These are phyloP conservation scores for Polydrusus pterygomalis DNA, from an alignment of 2,888 invertebrate genomes.

Conservation along the genomic window DNA sequence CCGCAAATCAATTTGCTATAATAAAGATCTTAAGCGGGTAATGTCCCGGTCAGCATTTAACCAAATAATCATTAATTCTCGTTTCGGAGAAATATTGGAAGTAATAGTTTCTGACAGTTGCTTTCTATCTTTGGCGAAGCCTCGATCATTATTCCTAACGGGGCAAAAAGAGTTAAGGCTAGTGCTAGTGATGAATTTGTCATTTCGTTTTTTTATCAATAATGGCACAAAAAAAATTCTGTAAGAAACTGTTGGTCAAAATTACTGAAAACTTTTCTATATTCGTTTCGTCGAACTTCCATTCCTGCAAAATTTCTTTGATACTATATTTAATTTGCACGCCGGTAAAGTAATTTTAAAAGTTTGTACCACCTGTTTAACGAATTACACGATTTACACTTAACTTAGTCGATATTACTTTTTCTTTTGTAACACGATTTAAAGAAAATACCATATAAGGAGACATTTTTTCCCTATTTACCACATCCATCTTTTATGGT, in stretches of 20 bases:
- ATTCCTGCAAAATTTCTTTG: constrained; percentile 34
- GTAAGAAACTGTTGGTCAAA: too few species aligned
- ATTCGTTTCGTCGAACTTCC: background rate
- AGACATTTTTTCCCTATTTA: background rate
- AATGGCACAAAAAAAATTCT: too few species aligned
- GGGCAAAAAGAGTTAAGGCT: background rate
- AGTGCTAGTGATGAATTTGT: too few species aligned
- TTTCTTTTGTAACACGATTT: constrained; percentile 14
- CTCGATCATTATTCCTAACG: constrained; percentile 23
- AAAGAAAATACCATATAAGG: background rate
- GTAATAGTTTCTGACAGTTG: constrained; percentile 60
- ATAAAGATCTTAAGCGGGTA: constrained; percentile 67
- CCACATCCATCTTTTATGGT: too few species aligned
- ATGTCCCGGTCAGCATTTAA: constrained; percentile 68
- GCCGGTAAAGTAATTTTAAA: constrained; percentile 44
- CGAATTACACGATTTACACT: constrained; percentile 38
- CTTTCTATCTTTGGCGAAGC: constrained; percentile 41
- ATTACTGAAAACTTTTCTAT: background rate
- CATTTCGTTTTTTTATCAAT: too few species aligned
- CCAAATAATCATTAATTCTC: constrained; percentile 69
- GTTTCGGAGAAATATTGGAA: constrained; percentile 67
- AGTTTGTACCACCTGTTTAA: constrained; percentile 48
- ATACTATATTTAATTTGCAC: background rate
- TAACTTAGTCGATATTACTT: constrained; percentile 28
- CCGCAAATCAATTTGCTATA: constrained; percentile 53